These are phyloP conservation scores for Phylloscopus collybita DNA, from an alignment of 2,797 vertebrate genomes.

Conservation along the genomic window DNA sequence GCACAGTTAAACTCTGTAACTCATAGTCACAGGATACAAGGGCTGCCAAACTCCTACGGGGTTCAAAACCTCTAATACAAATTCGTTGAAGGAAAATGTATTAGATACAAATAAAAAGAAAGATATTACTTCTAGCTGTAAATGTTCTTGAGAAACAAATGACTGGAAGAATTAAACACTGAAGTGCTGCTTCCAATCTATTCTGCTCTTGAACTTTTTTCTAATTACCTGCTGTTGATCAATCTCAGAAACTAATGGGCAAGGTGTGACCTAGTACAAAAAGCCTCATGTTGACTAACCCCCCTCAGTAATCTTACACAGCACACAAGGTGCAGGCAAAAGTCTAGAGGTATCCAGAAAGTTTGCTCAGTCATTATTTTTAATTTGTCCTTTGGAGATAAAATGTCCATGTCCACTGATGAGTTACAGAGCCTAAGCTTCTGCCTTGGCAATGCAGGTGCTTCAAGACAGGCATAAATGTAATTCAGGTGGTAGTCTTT, in stretches of 20 bases:
- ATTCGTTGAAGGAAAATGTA: neutral
- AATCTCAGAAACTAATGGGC: neutral
- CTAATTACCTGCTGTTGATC: neutral
- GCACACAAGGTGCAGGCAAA: neutral
- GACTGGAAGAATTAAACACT: neutral
- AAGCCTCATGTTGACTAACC: neutral
- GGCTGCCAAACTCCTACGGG: neutral
- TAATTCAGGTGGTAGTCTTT: neutral
- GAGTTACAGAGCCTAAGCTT: neutral
- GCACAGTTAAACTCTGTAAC: neutral
- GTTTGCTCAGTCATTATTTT: neutral
- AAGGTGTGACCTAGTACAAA: neutral
- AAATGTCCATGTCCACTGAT: neutral
- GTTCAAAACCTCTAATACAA: neutral
- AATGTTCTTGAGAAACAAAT: neutral
- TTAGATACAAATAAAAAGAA: neutral
- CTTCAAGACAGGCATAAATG: neutral
- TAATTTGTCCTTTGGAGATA: neutral
- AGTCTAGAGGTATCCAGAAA: neutral
- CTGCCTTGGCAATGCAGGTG: neutral
- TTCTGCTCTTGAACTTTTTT: neutral
- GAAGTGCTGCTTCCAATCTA: neutral
- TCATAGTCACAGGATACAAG: neutral
- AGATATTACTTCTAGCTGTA: neutral
- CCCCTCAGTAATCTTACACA: neutral